phyloP scores from a whole-genome alignment of 37 sponge, comb jelly and placozoan species.

The Eunapius fragilis region DNA sequence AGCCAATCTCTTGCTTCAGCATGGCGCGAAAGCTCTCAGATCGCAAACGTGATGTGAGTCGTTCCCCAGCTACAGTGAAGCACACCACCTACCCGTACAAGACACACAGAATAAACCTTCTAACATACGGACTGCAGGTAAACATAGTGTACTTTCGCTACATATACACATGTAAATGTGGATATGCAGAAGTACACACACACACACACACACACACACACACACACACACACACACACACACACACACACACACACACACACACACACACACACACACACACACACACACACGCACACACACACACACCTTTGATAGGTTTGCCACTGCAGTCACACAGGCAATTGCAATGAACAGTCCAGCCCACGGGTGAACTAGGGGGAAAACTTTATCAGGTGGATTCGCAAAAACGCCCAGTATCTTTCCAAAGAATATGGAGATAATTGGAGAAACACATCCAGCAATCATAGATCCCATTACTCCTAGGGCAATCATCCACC shows the following conservation, averaged over 20 bases:
- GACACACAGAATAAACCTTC: not conserved
- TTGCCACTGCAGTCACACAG: slow-evolving; percentile 35
- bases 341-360: slow-evolving; percentile 52
- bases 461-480: slow-evolving; percentile 47
- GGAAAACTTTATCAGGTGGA: slow-evolving; percentile 7
- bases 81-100: not conserved
- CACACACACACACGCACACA: not conserved
- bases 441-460: slow-evolving; percentile 60
- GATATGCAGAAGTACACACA: not conserved
- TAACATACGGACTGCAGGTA: no score
- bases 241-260: no score
- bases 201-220: no score
- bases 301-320: slow-evolving; percentile 46
- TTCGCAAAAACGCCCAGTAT: slow-evolving; percentile 33
- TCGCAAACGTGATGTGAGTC: slow-evolving; percentile 65
- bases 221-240: no score
- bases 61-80: slow-evolving; percentile 56
- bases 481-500: slow-evolving; percentile 66
- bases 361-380: slow-evolving; percentile 26
- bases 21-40: slow-evolving; percentile 62
- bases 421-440: slow-evolving; percentile 79
- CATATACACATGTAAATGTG: not conserved
- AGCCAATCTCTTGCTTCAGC: slow-evolving; percentile 81
- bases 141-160: no score
- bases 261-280: not conserved